These are phyloP conservation scores for Agrochola lychnidis DNA, from an alignment of 2,888 invertebrate genomes.

Conservation along the genomic window DNA sequence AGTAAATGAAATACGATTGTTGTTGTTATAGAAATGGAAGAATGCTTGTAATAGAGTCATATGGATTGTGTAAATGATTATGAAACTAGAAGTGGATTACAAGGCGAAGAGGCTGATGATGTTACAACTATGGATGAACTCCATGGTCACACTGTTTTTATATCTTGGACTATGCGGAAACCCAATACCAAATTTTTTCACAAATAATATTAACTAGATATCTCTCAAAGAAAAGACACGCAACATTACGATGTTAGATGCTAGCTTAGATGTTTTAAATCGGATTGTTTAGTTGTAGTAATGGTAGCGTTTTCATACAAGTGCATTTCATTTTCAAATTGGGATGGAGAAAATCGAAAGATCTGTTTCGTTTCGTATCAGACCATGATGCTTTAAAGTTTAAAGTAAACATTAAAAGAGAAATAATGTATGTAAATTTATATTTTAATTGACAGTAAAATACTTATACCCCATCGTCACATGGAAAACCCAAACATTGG, in stretches of 20 bases:
- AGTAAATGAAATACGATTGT: conserved; percentile 41
- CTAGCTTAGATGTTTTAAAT: not conserved
- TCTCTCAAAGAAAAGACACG: not conserved
- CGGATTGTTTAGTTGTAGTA: not conserved
- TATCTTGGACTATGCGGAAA: not conserved
- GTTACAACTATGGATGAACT: not conserved
- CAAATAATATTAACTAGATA: not conserved
- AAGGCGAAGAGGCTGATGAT: not conserved
- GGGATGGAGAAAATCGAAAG: not conserved
- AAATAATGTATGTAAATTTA: not conserved
- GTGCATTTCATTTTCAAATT: not conserved
- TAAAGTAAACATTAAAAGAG: not conserved
- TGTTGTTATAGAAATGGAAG: conserved; percentile 20
- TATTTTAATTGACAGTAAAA: not conserved
- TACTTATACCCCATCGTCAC: not conserved
- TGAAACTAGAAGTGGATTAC: conserved; percentile 6
- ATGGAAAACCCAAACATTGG: conserved; percentile 35
- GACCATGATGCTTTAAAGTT: not conserved
- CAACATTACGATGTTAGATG: not conserved
- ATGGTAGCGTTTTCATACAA: not conserved
- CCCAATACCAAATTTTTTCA: not conserved
- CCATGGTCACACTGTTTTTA: not conserved
- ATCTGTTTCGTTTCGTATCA: not conserved
- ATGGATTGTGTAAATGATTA: conserved; percentile 5
- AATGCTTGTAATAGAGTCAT: not conserved